These are phyloP conservation scores for Ectropis grisescens DNA, from an alignment of 1,140 invertebrate species.

Conservation along the genomic window DNA sequence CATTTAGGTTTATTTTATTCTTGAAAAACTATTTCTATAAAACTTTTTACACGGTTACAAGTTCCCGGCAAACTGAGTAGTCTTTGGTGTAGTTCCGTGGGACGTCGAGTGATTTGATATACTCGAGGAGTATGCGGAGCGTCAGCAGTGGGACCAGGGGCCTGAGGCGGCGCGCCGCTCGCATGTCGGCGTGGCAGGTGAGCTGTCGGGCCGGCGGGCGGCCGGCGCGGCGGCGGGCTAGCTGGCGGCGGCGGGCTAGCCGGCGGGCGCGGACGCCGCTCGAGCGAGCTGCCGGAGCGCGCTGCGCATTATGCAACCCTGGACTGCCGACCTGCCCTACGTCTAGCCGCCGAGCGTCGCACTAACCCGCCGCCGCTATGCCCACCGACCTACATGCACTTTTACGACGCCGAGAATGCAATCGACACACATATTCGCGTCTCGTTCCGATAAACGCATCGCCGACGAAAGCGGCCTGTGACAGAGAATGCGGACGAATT, in stretches of 20 bases:
- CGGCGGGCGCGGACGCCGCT: conserved; percentile 20
- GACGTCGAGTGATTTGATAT: conserved; percentile 45
- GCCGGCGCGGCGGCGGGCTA: conserved; percentile 9
- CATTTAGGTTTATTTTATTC: too few relatives aligned
- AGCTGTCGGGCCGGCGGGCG: conserved; percentile 2
- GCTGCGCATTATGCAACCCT: conserved; percentile 47
- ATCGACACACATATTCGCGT: conserved; percentile 67
- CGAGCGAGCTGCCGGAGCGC: conserved; percentile 31
- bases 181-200: conserved; percentile 29
- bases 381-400: conserved; percentile 70
- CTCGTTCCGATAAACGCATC: conserved; percentile 68
- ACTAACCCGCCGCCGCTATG: conserved; percentile 54
- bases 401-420: conserved; percentile 63
- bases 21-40: too few relatives aligned
- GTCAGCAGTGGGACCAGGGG: conserved; percentile 42
- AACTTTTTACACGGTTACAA: too few relatives aligned
- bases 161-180: conserved; percentile 41
- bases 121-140: conserved; percentile 50
- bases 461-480: conserved; percentile 66
- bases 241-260: conserved; percentile 12
- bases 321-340: conserved; percentile 61
- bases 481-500: conserved; percentile 67
- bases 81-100: conserved; percentile 13
- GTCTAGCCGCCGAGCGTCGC: conserved; percentile 52
- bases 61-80: conserved; percentile 9